Evolutionary conservation across 2,113 vertebrate genomes (phyloP), one percentile per base, ranked within the genome.

Genomic region (Falco punctatus): DNA sequence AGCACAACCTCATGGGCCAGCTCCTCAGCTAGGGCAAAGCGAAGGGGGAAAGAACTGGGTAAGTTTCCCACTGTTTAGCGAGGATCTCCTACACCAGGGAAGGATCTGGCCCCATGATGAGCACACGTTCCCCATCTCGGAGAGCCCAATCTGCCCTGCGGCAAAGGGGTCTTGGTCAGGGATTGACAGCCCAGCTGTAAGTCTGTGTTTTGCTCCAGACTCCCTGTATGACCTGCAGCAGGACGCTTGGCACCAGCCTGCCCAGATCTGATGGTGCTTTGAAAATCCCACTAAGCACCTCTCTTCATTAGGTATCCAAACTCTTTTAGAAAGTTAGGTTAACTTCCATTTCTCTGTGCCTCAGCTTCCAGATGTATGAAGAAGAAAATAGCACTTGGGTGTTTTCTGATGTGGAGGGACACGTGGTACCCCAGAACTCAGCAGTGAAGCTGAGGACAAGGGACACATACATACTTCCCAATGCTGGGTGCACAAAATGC

Each of bases 41-140:
- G 16, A n/a, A 51, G 9, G 21, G 40, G 26, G 5, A 48, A 88
- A 19, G 64, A 75, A 18, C 0, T 0, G 2, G 59, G 1, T 18
- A 13, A 7, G 22, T 11, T 72, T 52, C 32, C 28, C 5, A 0
- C 21, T 15, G 64, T 4, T 49, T n/a, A 62, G 27, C 1, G 26
- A 71, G 44, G 67, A 57, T 54, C 6, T 27, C 27, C 57, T 62
- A 22, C 15, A 19, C 20, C 13, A 13, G 61, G 40, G 24, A 6
- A 28, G 14, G 49, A 19, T 22, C 49, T 42, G 65, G 20, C n/a
- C 42, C 54, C 10, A 5, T 13, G 0, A 62, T 69, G 70, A 46
- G 11, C 21, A 11, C 6, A 18, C 4, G 0, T 21, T 82, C 30
- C 46, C n/a, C 23, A 2, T 18, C 19, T 9, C 35, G 12, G 32